Percentiles rank a stretch among this genome's conserved stretches.
phyloP scores from a whole-genome alignment of 2,113 vertebrate species.

The Cyanistes caeruleus region DNA sequence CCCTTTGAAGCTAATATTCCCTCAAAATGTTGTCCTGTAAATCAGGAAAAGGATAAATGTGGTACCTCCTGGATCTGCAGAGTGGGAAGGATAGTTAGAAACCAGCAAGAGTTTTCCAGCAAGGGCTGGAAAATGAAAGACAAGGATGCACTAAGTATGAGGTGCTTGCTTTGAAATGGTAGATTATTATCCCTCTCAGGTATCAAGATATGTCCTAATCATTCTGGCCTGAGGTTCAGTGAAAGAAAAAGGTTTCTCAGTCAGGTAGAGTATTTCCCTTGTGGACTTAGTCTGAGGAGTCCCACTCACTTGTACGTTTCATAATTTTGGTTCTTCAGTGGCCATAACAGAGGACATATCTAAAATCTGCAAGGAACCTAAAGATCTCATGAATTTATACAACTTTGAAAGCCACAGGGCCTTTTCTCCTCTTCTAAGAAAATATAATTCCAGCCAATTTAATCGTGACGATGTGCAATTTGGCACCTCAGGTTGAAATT shows the following conservation, averaged over 20 bases:
- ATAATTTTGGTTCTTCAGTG: not conserved
- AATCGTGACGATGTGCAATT: not conserved
- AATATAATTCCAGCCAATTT: not conserved
- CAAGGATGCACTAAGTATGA: not conserved
- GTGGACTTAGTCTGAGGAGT: not conserved
- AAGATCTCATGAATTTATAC: not conserved
- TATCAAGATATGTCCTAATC: fast-evolving
- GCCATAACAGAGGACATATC: not conserved
- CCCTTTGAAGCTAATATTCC: not conserved
- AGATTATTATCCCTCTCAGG: fast-evolving
- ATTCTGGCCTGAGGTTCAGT: not conserved
- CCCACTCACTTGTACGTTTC: not conserved
- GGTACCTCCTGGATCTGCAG: not conserved
- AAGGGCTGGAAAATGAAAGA: not conserved
- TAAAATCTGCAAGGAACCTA: not conserved
- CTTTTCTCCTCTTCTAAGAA: not conserved
- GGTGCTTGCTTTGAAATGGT: not conserved
- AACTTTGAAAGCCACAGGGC: not conserved
- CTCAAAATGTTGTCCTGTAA: not conserved
- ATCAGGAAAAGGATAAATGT: not conserved
- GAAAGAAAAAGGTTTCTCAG: not conserved
- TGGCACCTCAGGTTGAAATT: not conserved
- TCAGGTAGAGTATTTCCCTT: not conserved
- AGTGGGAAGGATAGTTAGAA: not conserved
- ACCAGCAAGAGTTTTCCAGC: not conserved